Evolutionary conservation across 2,113 vertebrate species (phyloP), one percentile per base, ranked within the genome.

Genomic region (Chaenogobius annularis): DNA sequence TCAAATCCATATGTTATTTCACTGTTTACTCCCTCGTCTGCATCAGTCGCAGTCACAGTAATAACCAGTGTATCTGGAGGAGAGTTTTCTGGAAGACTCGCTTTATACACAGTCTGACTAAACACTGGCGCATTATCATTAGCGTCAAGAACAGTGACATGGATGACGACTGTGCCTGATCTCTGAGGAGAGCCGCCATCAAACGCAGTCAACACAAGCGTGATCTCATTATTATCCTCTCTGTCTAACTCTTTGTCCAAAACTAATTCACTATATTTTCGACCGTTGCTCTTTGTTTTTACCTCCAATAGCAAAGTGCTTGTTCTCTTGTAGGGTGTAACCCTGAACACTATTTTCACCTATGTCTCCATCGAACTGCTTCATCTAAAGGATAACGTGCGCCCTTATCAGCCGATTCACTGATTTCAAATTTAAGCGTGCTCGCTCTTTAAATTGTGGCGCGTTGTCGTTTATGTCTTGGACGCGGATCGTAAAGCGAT

Each of bases 401-500:
- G 5, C 92, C 92, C 10, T 85, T 83, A n/a, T 20, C 17, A 0
- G 79, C 84, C 4, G 75, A 89, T 22, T 93, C 92, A 6, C 10
- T 55, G 3, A 93, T 87, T 77, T 91, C 80, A 3, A 93, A 22
- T 35, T n/a, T 48, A 19, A 63, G 13, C 14, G 26, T 35, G 17
- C n/a, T 63, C 61, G n/a, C 13, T 9, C 35, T 12, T 46, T 46
- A 43, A 63, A 63, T 11, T 63, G 61, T n/a, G 61, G 87, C 0
- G 68, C 10, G 4, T 95, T 93, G 47, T 94, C 93, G 77, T 94
- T 94, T 37, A 95, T 73, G 73, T 94, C 93, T 10, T 82, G 73
- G 70, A 94, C 82, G 68, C 91, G 88, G 0, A 94, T 74, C 35
- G 0, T 72, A 0, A 86, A 20, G 2, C 26, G 66, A 19, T 89